A percentile compares a stretch with the other conserved stretches of the same genome.
These are phyloP conservation scores for Hybognathus amarus DNA, from an alignment of 2,797 vertebrate species.

Conservation along the genomic window DNA sequence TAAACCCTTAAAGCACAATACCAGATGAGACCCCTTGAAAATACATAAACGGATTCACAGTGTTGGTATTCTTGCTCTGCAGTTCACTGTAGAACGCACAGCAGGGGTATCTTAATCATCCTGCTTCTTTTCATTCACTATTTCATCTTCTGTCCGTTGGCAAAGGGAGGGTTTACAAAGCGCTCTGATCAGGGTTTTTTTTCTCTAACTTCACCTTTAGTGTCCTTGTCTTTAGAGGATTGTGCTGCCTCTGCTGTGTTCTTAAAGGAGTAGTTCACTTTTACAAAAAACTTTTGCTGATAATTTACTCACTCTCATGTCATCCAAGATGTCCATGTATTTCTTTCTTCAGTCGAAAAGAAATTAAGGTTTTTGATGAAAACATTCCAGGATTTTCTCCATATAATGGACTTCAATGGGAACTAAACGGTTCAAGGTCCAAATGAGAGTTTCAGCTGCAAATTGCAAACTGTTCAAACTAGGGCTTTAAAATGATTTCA, in stretches of 20 bases:
- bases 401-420: no score
- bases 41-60: background rate
- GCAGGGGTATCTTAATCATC: constrained; percentile 2
- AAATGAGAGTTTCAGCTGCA: no score
- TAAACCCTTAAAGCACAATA: background rate
- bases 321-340: no score
- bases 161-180: background rate
- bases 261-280: no score
- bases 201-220: background rate
- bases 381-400: no score
- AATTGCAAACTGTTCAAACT: no score
- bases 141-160: constrained; percentile 12
- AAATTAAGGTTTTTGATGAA: no score
- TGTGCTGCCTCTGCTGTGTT: background rate
- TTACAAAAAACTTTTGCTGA: no score
- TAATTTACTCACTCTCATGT: no score
- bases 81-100: constrained; percentile 6
- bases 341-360: no score
- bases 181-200: background rate
- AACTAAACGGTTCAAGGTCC: no score
- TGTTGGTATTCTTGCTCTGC: background rate
- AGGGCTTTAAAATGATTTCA: no score
- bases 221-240: constrained; percentile 11
- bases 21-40: background rate
- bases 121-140: constrained; percentile 10